Evolutionary conservation across 2,888 invertebrate genomes (phyloP), one percentile per base, ranked within the genome.

Genomic region (Apoderus coryli): DNA sequence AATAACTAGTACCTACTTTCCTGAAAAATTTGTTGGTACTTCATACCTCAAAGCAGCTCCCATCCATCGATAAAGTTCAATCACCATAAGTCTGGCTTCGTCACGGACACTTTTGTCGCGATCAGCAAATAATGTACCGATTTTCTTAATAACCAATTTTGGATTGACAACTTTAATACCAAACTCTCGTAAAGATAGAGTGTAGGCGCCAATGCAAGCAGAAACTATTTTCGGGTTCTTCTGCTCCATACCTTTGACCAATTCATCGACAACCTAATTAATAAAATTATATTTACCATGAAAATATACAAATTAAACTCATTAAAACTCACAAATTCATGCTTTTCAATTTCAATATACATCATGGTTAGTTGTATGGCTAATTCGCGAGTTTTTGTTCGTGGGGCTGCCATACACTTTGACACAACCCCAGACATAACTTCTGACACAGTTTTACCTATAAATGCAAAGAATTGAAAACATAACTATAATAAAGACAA

Each of bases 301-400:
- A n/a, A n/a, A n/a, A n/a, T n/a, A n/a, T n/a, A n/a, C n/a, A n/a
- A n/a, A n/a, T n/a, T 12, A 10, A 1, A 5, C 14, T 9, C 6
- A 24, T 24, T 6, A 24, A 13, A 4, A 37, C 37, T 39, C 30
- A 89, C 88, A 7, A 72, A 59, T 40, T 95, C 95, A 37, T 84
- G 80, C 53, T 90, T 93, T 52, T 96, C 95, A 47, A 93, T 88
- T 64, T 96, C 95, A 42, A 95, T 69, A 54, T 84, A 93, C 85
- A 92, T 86, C 35, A 96, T 62, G 4, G 79, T 76, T 37, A 95
- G 71, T n/a, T 19, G 92, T 34, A 81, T 65, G 0, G 89, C 82
- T 26, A 90, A 66, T 41, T 95, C 95, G 56, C 82, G 86, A 5
- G 92, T 93, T 58, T 82, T 89, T 4, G 82, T 72, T 61, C 77